Evolutionary conservation across 2,888 invertebrate genomes (phyloP).

Genomic region (Drosophila emarginata): DNA sequence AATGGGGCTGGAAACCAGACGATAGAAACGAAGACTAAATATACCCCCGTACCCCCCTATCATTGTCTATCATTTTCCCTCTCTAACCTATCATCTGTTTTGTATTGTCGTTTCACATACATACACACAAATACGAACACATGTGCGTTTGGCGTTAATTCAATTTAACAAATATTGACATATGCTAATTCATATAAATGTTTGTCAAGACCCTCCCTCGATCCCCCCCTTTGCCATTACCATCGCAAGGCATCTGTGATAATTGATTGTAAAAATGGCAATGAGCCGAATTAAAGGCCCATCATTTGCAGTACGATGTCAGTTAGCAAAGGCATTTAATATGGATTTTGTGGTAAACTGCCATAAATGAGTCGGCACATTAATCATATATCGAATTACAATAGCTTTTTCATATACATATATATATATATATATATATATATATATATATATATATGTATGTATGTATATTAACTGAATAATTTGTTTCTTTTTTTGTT

Average conservation of each 20-base stretch:
- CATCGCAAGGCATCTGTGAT: constrained; percentile 40
- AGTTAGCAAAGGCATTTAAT: constrained; percentile 50
- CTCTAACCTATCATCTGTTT: neutral
- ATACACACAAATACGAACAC: constrained; percentile 10
- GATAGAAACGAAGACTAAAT: constrained; percentile 25
- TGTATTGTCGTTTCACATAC: constrained; percentile 9
- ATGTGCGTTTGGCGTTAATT: constrained; percentile 65
- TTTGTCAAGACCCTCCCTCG: constrained; percentile 39
- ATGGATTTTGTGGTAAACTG: constrained; percentile 26
- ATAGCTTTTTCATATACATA: constrained; percentile 2
- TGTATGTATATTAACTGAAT: neutral
- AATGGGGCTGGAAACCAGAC: constrained; percentile 60
- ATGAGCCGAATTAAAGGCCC: constrained; percentile 73
- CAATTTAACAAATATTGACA: constrained; percentile 79
- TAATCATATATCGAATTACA: constrained; percentile 25
- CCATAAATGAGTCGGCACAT: constrained; percentile 32
- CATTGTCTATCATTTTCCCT: too few relatives aligned
- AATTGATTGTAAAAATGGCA: constrained; percentile 78
- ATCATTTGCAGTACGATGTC: constrained; percentile 68
- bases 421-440: neutral
- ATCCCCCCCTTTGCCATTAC: neutral
- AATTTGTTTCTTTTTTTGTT: neutral
- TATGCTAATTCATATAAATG: constrained; percentile 78
- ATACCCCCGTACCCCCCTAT: neutral
- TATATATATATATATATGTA: neutral